Conservation (phyloP, 2,113 vertebrate genomes). For the Colistium nudipinnis region DNA sequence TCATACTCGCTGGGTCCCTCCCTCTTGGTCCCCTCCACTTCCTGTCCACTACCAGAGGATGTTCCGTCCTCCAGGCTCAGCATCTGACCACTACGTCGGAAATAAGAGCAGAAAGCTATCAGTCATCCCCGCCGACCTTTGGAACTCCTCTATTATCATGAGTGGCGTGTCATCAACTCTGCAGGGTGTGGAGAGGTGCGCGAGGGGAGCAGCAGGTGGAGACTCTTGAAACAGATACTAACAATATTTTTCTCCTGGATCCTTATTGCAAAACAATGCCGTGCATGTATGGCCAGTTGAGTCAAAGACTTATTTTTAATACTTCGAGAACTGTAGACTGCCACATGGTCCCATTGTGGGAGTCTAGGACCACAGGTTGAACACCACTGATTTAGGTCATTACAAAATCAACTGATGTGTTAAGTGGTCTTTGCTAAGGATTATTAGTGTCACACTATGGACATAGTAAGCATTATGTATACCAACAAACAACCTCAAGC, state of each 20-base stretch:
- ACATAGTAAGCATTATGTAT: background rate
- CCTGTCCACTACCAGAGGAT: slow-evolving; percentile 66
- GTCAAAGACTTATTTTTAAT: background rate
- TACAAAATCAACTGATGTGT: background rate
- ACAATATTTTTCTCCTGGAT: background rate
- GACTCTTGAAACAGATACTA: too few relatives aligned
- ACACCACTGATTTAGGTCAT: background rate
- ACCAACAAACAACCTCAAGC: background rate
- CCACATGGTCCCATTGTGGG: background rate
- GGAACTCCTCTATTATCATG: slow-evolving; percentile 25
- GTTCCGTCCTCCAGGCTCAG: slow-evolving; percentile 78
- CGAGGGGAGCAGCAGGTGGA: slow-evolving; percentile 23
- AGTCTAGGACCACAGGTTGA: background rate
- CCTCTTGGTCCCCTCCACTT: slow-evolving; percentile 70
- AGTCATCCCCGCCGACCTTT: slow-evolving; percentile 42
- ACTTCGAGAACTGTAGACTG: too few relatives aligned
- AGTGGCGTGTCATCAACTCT: slow-evolving; percentile 27
- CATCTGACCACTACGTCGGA: slow-evolving; percentile 63
- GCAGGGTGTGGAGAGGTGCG: slow-evolving; percentile 26
- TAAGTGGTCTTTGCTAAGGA: background rate
- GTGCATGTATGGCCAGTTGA: slow-evolving; percentile 3
- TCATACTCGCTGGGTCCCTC: slow-evolving; percentile 80
- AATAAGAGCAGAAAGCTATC: slow-evolving; percentile 41
- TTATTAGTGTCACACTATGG: background rate
- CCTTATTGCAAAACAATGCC: background rate